phyloP scores from a whole-genome alignment of 2,888 invertebrate species.

The Eurytoma adleriae region DNA sequence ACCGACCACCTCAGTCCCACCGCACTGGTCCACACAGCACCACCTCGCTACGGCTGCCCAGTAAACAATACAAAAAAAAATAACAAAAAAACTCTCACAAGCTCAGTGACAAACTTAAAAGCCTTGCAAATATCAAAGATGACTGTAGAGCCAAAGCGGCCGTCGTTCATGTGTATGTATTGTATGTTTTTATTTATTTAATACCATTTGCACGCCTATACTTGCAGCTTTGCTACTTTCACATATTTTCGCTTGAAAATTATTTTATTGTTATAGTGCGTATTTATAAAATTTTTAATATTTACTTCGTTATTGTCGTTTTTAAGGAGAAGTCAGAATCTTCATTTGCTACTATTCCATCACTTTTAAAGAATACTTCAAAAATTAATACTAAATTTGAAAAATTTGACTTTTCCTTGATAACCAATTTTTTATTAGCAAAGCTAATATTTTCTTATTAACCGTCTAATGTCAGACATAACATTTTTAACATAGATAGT shows the following conservation, averaged over 20 bases:
- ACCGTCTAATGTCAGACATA: no score
- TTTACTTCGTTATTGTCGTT: background rate
- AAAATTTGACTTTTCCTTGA: no score
- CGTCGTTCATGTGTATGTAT: constrained; percentile 55
- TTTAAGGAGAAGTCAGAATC: no score
- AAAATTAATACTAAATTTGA: no score
- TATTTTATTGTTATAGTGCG: background rate
- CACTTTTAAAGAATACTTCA: no score
- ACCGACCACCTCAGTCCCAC: constrained; percentile 76
- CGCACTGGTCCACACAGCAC: constrained; percentile 80
- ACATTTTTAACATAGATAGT: background rate
- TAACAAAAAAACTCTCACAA: constrained; percentile 19
- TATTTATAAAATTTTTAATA: background rate
- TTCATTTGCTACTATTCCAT: no score
- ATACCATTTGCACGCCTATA: constrained; percentile 30
- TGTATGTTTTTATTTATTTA: constrained; percentile 51
- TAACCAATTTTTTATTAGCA: no score
- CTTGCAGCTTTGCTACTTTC: constrained; percentile 39
- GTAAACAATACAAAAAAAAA: constrained; percentile 71
- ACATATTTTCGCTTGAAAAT: constrained; percentile 2
- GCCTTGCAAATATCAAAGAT: constrained; percentile 42
- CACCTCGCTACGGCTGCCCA: constrained; percentile 80
- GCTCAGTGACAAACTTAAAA: constrained; percentile 40
- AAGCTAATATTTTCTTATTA: no score
- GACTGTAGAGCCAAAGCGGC: constrained; percentile 37